Evolutionary conservation across 1,140 invertebrate species (phyloP), one percentile per base, ranked within the genome.

Genomic region (Philopotamus ludificatus): DNA sequence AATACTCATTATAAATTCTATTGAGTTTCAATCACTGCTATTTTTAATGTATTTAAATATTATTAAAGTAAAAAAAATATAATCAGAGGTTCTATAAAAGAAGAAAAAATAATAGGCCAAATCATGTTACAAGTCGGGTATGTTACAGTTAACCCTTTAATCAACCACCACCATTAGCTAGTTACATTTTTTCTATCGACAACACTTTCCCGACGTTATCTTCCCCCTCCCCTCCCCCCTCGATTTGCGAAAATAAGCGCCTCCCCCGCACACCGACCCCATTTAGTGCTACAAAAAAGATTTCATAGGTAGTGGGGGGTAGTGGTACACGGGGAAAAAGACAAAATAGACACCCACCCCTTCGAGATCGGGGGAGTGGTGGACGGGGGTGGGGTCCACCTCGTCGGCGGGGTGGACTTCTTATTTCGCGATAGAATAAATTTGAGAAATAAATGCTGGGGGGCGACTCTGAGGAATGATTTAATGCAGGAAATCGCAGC

Each of bases 371-470:
- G 25, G 50, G 25, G 63, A 26, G 54, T 23, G 47, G 49, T 51
- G 16, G 21, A 53, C n/a, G n/a, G 16, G 16, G 18, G 3, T 12
- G 63, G 18, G 51, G 53, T 1, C 9, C 34, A 41, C 15, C 41
- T 51, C 3, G 50, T 10, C 26, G 26, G 57, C n/a, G 44, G 57
- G 15, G 55, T 8, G 21, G 44, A 68, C 63, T 61, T 68, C 66
- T 68, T 68, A 68, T 68, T 68, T 65, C 57, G 57, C 62, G 51
- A 50, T 58, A 63, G 62, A 68, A 68, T 68, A 65, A 68, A 68
- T 68, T 68, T 60, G 49, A 49, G 62, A 61, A 68, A 68, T 68
- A 65, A 65, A 64, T 57, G 55, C 64, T 39, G 50, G 65, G 53
- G 21, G 49, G 39, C 15, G 51, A 47, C 44, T 51, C 50, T 60